Evolutionary conservation across 2,888 invertebrate species (phyloP).

Genomic region (Acrobasis suavella): DNA sequence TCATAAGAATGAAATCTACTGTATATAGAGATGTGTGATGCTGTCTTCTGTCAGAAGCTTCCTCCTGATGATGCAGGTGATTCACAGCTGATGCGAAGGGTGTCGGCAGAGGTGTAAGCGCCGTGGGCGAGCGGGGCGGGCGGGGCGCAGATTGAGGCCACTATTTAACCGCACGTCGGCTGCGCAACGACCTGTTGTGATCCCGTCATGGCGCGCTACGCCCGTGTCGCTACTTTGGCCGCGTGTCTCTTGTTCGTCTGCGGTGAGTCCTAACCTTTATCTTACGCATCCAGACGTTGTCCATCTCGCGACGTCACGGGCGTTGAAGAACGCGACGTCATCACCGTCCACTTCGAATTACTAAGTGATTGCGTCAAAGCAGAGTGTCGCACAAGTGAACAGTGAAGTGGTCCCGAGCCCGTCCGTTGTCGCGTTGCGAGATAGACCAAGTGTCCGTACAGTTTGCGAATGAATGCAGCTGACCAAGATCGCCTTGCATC

Average conservation of each 20-base stretch:
- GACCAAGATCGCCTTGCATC: constrained; percentile 64
- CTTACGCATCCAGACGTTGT: constrained; percentile 70
- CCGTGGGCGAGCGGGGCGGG: constrained; percentile 79
- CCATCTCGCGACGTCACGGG: constrained; percentile 77
- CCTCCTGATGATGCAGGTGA: constrained; percentile 59
- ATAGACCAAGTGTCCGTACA: constrained; percentile 64
- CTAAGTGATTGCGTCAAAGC: constrained; percentile 65
- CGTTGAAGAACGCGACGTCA: constrained; percentile 64
- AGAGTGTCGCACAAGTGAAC: constrained; percentile 66
- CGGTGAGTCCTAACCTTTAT: constrained; percentile 82
- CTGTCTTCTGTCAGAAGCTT: neutral
- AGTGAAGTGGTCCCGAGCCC: constrained; percentile 68
- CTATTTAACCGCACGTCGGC: constrained; percentile 79
- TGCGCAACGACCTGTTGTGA: constrained; percentile 83
- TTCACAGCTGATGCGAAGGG: constrained; percentile 75
- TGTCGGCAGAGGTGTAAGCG: constrained; percentile 73
- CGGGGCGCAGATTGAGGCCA: constrained; percentile 81
- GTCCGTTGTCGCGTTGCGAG: constrained; percentile 54
- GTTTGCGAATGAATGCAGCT: constrained; percentile 62
- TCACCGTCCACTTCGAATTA: constrained; percentile 53
- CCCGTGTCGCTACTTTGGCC: constrained; percentile 81
- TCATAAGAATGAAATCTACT: neutral
- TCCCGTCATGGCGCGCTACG: constrained; percentile 83
- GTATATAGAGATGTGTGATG: neutral
- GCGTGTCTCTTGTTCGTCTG: constrained; percentile 80